Percentiles rank a stretch among this genome's conserved stretches.
Evolutionary conservation across 2,797 vertebrate species (phyloP).

Genomic region (Malacoctenus gilli): DNA sequence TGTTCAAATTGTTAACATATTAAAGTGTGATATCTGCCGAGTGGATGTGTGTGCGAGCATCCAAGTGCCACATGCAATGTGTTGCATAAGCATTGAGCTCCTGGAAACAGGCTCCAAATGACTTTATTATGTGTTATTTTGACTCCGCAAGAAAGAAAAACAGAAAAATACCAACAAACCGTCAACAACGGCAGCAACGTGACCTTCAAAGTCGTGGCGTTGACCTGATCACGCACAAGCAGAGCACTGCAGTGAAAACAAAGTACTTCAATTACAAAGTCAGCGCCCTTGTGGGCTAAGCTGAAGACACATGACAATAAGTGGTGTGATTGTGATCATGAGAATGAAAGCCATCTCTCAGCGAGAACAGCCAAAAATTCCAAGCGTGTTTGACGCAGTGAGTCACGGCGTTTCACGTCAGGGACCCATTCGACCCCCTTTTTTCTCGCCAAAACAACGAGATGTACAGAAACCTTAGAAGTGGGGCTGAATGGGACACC

Average conservation of each 20-base stretch:
- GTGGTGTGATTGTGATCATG: slow-evolving; percentile 49
- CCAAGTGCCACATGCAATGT: slow-evolving; percentile 5
- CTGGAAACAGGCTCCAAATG: slow-evolving; percentile 1
- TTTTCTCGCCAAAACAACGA: slow-evolving; percentile 3
- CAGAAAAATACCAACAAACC: slow-evolving; percentile 13
- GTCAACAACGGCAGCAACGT: slow-evolving; percentile 15
- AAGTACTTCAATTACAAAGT: slow-evolving; percentile 42
- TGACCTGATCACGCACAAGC: slow-evolving; percentile 20
- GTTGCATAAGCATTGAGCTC: slow-evolving; percentile 7
- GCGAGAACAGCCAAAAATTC: slow-evolving; percentile 52
- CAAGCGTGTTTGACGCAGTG: slow-evolving; percentile 47
- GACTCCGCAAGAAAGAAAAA: slow-evolving; percentile 4
- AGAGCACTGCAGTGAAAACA: slow-evolving; percentile 27
- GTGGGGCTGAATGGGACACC: slow-evolving; percentile 2
- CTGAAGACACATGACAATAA: slow-evolving; percentile 45
- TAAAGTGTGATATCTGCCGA: slow-evolving; percentile 28
- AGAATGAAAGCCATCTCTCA: slow-evolving; percentile 49
- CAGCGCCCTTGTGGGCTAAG: slow-evolving; percentile 14
- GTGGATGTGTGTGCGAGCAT: slow-evolving; percentile 13
- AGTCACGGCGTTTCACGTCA: slow-evolving; percentile 17
- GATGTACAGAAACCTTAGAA: not conserved
- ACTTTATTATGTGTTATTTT: slow-evolving; percentile 9
- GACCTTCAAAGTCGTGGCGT: slow-evolving; percentile 25
- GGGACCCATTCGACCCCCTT: slow-evolving; percentile 48
- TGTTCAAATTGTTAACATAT: slow-evolving; percentile 45